A percentile compares a stretch with the other conserved stretches of the same genome.
Conservation (phyloP, 2,113 vertebrate species). For the Corydoras maculifer region DNA sequence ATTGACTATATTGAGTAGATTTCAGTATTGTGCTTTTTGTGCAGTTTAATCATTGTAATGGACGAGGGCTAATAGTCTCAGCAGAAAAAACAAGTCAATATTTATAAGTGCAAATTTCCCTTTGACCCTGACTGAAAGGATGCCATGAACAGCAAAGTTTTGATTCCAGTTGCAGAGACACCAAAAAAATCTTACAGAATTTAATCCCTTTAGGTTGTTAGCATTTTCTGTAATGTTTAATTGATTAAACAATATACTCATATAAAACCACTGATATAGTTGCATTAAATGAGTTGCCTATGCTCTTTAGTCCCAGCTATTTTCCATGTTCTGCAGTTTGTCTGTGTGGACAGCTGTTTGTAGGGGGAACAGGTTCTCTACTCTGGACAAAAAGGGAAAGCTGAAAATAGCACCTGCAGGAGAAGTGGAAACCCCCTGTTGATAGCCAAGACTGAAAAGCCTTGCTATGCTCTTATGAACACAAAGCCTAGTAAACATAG, state of each 20-base stretch:
- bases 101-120: conserved; percentile 27
- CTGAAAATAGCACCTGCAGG: conserved; percentile 37
- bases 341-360: conserved; percentile 24
- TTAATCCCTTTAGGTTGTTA: too few relatives aligned
- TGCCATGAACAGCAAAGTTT: not conserved
- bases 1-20: conserved; percentile 46
- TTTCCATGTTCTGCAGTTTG: conserved; percentile 38
- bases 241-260: too few relatives aligned
- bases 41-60: conserved; percentile 27
- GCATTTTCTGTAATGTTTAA: too few relatives aligned
- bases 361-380: conserved; percentile 9
- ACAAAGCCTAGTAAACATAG: conserved; percentile 30
- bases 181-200: too few relatives aligned
- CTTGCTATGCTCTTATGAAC: conserved; percentile 12
- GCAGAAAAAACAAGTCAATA: not conserved
- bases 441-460: conserved; percentile 33
- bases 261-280: too few relatives aligned
- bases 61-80: conserved; percentile 20
- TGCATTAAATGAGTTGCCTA: conserved; percentile 36
- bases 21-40: conserved; percentile 30
- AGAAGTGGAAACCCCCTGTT: conserved; percentile 46
- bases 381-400: conserved; percentile 17
- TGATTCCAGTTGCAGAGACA: too few relatives aligned
- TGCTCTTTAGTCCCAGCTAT: conserved; percentile 46
- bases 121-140: not conserved